Conservation (phyloP, 1,140 invertebrate species). For the Zaprionus inermis region DNA sequence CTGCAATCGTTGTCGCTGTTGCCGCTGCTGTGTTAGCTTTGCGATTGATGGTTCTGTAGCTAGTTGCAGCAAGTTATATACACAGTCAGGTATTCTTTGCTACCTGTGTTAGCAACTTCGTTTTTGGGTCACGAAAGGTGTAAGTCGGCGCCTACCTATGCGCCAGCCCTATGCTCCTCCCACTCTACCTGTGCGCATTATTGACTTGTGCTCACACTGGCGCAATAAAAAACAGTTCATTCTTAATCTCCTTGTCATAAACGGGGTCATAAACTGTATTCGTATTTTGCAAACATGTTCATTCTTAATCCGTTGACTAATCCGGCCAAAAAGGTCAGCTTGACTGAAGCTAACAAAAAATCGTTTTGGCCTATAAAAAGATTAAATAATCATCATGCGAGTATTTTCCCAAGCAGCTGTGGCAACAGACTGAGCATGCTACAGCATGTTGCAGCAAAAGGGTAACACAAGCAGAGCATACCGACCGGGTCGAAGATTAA, state of each 20-base stretch:
- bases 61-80: slow-evolving; percentile 44
- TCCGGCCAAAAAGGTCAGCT: slow-evolving; percentile 33
- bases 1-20: slow-evolving; percentile 36
- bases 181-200: slow-evolving; percentile 39
- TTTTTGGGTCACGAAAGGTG: neutral
- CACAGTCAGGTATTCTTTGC: neutral
- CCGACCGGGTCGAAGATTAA: slow-evolving; percentile 30
- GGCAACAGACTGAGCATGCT: slow-evolving; percentile 12
- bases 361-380: slow-evolving; percentile 58
- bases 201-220: slow-evolving; percentile 57
- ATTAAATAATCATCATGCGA: slow-evolving; percentile 63
- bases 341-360: slow-evolving; percentile 12
- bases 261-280: slow-evolving; percentile 53
- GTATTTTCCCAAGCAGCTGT: slow-evolving; percentile 77
- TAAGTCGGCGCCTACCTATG: neutral
- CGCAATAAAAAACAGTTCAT: slow-evolving; percentile 79
- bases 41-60: slow-evolving; percentile 52
- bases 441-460: slow-evolving; percentile 29
- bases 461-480: too few species aligned
- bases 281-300: slow-evolving; percentile 78
- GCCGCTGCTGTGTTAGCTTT: slow-evolving; percentile 32
- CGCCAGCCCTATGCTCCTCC: neutral
- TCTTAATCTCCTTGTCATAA: slow-evolving; percentile 64
- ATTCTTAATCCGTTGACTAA: slow-evolving; percentile 74
- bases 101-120: neutral